Evolutionary conservation across 2,888 invertebrate species (phyloP), one percentile per base, ranked within the genome.

Genomic region (Halictus quadricinctus): DNA sequence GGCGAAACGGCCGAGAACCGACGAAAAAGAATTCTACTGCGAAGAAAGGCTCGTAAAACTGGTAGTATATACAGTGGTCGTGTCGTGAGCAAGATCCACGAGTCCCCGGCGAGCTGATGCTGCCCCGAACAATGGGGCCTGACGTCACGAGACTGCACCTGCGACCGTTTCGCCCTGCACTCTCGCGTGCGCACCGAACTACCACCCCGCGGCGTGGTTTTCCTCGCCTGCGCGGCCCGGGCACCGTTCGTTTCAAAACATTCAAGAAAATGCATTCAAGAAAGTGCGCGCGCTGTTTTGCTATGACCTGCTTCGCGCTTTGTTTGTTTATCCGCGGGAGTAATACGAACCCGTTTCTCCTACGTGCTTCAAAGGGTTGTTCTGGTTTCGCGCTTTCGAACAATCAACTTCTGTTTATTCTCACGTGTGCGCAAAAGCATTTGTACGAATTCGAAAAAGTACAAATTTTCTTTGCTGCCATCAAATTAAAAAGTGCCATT

Each of bases 41-140:
- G 86, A 88, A 90, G 89, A 92, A 90, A 91, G 89, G 89, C 88
- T 91, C 91, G 89, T 90, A 90, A 92, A 92, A 89, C 81, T 76
- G 79, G 80, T 69, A 80, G 82, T 76, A 43, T 13, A 66, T 41
- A 43, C 25, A 79, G 81, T 87, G 84, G 87, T 87, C 83, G 88
- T 85, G 76, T 80, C 69, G 70, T 29, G 58, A 54, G 58, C 84
- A 72, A 79, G 79, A 82, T 85, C 81, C 77, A 70, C 29, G 87
- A 64, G 75, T 72, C 60, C 78, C 60, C 21, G 70, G n/a, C 70
- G 75, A 78, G 78, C 81, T 60, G 80, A 74, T 76, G 79, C 75
- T 80, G 74, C 72, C 46, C 60, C 75, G 86, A 90, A 91, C 90
- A 90, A 91, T 91, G 88, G 80, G 64, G 60, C 69, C 81, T 90